Base-by-base conservation (phyloP, 2,888 invertebrate genomes). In the Cenopis cana region DNA sequence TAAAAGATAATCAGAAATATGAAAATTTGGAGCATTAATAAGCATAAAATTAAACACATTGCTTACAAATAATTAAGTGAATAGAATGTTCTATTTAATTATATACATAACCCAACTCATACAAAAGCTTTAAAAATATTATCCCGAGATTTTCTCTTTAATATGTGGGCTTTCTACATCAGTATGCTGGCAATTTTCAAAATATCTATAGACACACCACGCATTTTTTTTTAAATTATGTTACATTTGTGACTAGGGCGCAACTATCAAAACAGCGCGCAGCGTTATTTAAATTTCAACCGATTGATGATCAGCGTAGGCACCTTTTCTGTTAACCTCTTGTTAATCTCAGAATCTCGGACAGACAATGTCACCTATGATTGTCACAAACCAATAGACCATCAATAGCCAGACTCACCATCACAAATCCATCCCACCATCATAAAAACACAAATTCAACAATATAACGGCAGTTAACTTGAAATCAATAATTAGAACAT, bases 241-340 rank as follows among this genome's bases (percentile, higher is more conserved):
- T 1, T 60, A 33, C 33, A 33, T 33, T 33, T 8, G 33, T 33
- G 33, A 33, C 33, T 33, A 5, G 33, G 8, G 33, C 33, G 33
- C 33, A 5, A 49, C 49, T 61, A 17, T 36, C 36, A 11, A 59
- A 49, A 61, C 49, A 33, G 61, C 49, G 11, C 17, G 49, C 49
- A 33, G 61, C 49, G 11, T 12, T 49, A 17, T 49, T 61, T 61
- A 33, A 62, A 36, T 50, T 50, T n/a, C 2, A 50, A 50, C 50
- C 24, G 50, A 33, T 29, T 10, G n/a, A 10, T 36, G 33, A 33
- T 14, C 1, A 50, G 10, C 10, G 1, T 50, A 17, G 18, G 18
- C 50, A 50, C 12, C 10, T 54, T 12, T 54, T 18, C 12, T 12
- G n/a, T n/a, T n/a, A n/a, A 50, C 12, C 10, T 54, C 5, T 54